phyloP scores from a whole-genome alignment of 2,797 vertebrate species.

The Carduelis carduelis region DNA sequence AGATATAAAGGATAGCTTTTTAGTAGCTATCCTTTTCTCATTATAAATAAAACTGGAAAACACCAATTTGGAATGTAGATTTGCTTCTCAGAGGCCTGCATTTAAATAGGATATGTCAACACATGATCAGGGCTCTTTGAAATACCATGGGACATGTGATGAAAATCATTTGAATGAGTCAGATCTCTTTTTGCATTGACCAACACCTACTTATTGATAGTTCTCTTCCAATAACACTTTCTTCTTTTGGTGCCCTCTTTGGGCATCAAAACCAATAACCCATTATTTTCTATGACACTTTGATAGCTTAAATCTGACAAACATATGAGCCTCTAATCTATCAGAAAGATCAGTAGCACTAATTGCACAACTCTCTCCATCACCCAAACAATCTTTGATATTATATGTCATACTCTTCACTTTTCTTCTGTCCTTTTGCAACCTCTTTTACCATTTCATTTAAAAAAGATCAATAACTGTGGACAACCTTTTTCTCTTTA shows the following conservation, averaged over 20 bases:
- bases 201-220: background rate
- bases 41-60: background rate
- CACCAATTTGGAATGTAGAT: fast-evolving
- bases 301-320: background rate
- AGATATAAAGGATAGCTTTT: background rate
- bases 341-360: background rate
- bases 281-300: background rate
- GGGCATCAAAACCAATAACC: background rate
- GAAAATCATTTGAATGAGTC: background rate
- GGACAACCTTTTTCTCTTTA: background rate
- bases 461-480: background rate
- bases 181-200: background rate
- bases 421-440: background rate
- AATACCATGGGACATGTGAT: background rate
- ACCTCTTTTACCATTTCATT: background rate
- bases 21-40: background rate
- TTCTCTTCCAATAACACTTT: background rate
- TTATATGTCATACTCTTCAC: background rate
- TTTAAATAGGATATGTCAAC: background rate
- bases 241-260: background rate
- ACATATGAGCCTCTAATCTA: background rate
- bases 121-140: background rate
- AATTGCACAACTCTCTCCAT: background rate
- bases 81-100: background rate
- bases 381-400: background rate